Conservation (phyloP, 1,140 invertebrate genomes). For the Palaemon carinicauda region DNA sequence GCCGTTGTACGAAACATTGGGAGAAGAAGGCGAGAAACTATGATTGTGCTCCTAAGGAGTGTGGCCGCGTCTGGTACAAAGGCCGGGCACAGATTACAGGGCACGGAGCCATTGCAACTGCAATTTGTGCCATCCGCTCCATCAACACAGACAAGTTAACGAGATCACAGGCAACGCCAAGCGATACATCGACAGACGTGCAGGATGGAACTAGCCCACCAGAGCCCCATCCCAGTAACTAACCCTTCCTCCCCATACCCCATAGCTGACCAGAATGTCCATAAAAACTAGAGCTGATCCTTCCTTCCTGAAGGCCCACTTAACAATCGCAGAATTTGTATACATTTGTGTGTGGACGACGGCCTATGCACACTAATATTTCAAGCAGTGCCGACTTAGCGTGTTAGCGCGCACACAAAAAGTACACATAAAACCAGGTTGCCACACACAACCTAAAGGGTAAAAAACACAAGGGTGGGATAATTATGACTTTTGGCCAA, state of each 20-base stretch:
- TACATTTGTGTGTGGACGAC: no score
- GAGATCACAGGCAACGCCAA: slow-evolving; percentile 55
- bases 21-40: slow-evolving; percentile 23
- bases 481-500: slow-evolving; percentile 45
- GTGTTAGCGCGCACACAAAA: not conserved
- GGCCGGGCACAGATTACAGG: slow-evolving; percentile 55
- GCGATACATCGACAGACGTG: slow-evolving; percentile 48
- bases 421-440: not conserved
- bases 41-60: slow-evolving; percentile 9
- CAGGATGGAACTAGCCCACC: slow-evolving; percentile 30
- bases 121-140: slow-evolving; percentile 56
- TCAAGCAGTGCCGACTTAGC: no score
- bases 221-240: not conserved
- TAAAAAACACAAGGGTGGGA: slow-evolving; percentile 32
- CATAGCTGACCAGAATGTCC: not conserved
- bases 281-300: slow-evolving; percentile 13
- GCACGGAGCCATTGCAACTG: slow-evolving; percentile 54
- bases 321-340: not conserved
- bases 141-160: slow-evolving; percentile 57
- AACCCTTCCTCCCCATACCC: not conserved
- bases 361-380: no score
- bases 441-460: not conserved
- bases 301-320: not conserved
- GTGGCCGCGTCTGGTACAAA: slow-evolving; percentile 27
- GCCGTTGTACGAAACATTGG: slow-evolving; percentile 46